These are phyloP conservation scores for Darevskia nairensis DNA, from an alignment of 2,797 vertebrate genomes.

Conservation along the genomic window DNA sequence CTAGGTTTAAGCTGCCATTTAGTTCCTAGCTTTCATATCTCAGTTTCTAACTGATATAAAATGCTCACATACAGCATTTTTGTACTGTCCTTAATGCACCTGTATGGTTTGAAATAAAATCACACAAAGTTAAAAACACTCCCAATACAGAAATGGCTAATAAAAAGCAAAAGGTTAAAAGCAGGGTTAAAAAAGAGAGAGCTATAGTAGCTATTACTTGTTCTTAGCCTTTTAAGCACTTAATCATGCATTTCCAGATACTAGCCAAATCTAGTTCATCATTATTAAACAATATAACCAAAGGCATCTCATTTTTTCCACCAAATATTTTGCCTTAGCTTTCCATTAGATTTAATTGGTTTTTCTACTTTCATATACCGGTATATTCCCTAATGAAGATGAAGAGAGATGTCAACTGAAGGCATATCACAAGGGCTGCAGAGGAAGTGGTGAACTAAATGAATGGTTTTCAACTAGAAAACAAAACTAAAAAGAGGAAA, in stretches of 20 bases:
- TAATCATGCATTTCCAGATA: not conserved
- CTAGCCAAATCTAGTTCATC: not conserved
- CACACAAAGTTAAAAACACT: not conserved
- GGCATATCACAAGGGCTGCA: conserved; percentile 16
- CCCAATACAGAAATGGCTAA: not conserved
- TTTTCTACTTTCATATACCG: not conserved
- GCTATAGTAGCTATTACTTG: not conserved
- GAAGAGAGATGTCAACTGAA: conserved; percentile 24
- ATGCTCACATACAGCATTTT: not conserved
- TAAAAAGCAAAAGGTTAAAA: not conserved
- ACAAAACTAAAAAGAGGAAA: conserved; percentile 41
- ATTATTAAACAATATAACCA: not conserved
- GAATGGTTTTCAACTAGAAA: conserved; percentile 38
- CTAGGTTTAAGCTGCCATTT: too few species aligned
- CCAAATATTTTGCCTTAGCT: not conserved
- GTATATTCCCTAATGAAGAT: not conserved
- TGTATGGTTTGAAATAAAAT: not conserved
- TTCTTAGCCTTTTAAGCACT: not conserved
- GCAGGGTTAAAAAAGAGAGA: not conserved
- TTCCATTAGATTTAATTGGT: not conserved
- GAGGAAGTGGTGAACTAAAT: conserved; percentile 14
- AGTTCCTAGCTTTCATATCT: too few species aligned
- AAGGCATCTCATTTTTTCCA: not conserved
- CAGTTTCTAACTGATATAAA: too few species aligned
- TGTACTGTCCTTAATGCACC: not conserved